Percentiles rank a stretch among this genome's conserved stretches.
Conservation (phyloP, 2,797 vertebrate species). For the Cyclopterus lumpus region DNA sequence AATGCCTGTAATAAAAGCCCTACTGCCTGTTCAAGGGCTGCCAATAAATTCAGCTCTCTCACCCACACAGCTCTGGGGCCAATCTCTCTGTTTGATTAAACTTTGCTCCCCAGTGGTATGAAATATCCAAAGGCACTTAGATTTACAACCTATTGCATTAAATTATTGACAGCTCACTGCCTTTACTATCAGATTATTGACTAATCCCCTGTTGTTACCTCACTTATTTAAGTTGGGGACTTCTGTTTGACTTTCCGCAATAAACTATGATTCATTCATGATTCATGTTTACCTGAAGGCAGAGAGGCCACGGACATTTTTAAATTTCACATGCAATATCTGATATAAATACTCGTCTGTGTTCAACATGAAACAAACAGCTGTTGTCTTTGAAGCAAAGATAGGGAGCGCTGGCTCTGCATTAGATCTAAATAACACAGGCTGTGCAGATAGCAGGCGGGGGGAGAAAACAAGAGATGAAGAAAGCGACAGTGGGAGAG, state of each 20-base stretch:
- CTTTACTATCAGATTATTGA: constrained; percentile 52
- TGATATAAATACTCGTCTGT: constrained; percentile 62
- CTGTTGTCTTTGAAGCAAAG: constrained; percentile 68
- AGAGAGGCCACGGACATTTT: constrained; percentile 35
- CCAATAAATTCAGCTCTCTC: constrained; percentile 75
- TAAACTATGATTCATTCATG: constrained; percentile 17
- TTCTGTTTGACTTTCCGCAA: constrained; percentile 64
- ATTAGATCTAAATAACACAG: constrained; percentile 37
- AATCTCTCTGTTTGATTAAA: constrained; percentile 81
- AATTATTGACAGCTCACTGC: constrained; percentile 75
- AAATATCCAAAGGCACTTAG: constrained; percentile 76
- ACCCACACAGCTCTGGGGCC: constrained; percentile 70
- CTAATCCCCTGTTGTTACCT: constrained; percentile 50
- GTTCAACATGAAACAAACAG: constrained; percentile 70
- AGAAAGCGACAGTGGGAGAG: constrained; percentile 14
- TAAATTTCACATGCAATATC: constrained; percentile 35
- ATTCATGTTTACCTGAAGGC: constrained; percentile 27
- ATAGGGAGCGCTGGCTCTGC: constrained; percentile 40
- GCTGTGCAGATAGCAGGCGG: constrained; percentile 24
- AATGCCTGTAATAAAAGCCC: constrained; percentile 79
- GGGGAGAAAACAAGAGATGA: constrained; percentile 15
- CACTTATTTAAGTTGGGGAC: constrained; percentile 44
- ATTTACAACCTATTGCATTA: constrained; percentile 72
- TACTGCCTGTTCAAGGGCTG: constrained; percentile 72
- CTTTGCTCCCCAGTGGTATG: constrained; percentile 73